Conservation (phyloP, 2,797 vertebrate genomes). For the Clarias laeviceps region DNA sequence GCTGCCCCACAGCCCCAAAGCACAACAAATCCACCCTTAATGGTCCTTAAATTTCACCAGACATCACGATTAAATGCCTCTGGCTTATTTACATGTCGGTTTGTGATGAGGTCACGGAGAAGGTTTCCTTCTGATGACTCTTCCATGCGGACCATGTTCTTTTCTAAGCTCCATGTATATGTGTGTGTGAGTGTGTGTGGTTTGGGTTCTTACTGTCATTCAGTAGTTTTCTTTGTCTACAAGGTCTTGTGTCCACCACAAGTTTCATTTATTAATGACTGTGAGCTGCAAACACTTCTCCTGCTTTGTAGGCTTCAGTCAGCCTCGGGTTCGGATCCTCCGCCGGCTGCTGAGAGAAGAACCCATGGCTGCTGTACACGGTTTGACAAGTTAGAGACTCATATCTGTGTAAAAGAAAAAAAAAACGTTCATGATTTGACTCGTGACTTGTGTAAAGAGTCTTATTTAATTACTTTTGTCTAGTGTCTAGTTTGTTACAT, state of each 20-base stretch:
- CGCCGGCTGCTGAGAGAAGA: background rate
- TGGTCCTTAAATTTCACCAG: background rate
- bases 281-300: background rate
- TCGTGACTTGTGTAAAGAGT: background rate
- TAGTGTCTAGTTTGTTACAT: too few species aligned
- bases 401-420: too few species aligned
- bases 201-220: background rate
- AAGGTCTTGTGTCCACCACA: background rate
- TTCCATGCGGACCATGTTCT: background rate
- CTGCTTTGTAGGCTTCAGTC: background rate
- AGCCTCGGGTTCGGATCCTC: background rate
- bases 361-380: background rate
- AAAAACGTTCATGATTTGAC: too few species aligned
- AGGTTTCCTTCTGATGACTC: slow-evolving; percentile 5
- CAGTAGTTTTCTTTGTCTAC: background rate
- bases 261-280: background rate
- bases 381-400: background rate
- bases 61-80: background rate
- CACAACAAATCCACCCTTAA: background rate
- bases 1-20: background rate
- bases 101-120: background rate
- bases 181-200: too few species aligned
- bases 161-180: background rate
- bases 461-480: background rate
- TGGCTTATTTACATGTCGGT: background rate